Base-by-base conservation (phyloP, 92 coral and sea anemone genomes). In the Parazoanthus swiftii region DNA sequence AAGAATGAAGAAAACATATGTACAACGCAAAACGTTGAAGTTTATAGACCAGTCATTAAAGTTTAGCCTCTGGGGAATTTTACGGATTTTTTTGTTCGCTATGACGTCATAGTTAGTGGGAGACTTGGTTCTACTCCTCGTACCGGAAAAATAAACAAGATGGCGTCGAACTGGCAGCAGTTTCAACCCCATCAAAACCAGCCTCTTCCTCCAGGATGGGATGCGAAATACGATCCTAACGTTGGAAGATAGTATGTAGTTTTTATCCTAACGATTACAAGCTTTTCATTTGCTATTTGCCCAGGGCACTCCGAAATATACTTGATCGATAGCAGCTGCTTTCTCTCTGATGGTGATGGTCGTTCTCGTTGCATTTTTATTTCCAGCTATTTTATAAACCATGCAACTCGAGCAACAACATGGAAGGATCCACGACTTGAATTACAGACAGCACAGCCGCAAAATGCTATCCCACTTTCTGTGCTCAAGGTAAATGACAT, bases 151-250 rank as follows among this genome's bases (percentile, higher is more conserved):
- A 44, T 25, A 86, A 89, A 43, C 92, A 94, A 93, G 94, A 94
- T 94, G 98, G 98, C 98, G 94, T 76, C 89, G 36, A 81, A 86
- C 54, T 95, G 95, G 94, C 88, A 90, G 26, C 94, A 93, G 54
- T 89, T 86, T 76, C 92, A 95, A 85, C 93, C 95, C n/a, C 86
- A 93, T 90, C 95, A 94, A 88, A 92, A 88, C 42, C 92, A 93
- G 74, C 94, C 98, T 68, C 91, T 95, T 43, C 98, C 98, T 35
- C 93, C 94, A 48, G 98, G 98, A 9, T 95, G 98, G 98, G 98
- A 95, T 80, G 98, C 98, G 6, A 95, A 89, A 91, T 95, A 90
- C 85, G 98, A 95, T 80, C 37, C 79, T 0, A 90, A 78, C 70
- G 67, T 93, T 63, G 92, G 94, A 71, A 90, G 98, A 95, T 93